Evolutionary conservation across 2,888 invertebrate species (phyloP).

Genomic region (Dasysyrphus albostriatus): DNA sequence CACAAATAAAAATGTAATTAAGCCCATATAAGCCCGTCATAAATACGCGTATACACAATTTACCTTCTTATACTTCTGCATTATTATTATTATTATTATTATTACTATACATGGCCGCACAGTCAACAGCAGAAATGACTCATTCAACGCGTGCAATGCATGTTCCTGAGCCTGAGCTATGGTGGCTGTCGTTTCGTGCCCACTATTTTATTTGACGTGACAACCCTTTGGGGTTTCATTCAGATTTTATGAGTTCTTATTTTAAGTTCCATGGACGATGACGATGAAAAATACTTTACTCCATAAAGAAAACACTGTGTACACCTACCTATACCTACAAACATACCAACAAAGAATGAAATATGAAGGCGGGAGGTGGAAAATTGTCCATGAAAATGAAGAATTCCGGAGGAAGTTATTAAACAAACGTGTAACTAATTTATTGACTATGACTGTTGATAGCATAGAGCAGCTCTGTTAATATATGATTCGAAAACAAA

Average conservation of each 20-base stretch:
- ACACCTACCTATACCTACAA: conserved; percentile 24
- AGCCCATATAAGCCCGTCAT: conserved; percentile 63
- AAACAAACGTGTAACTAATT: conserved; percentile 49
- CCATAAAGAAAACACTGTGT: conserved; percentile 37
- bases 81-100: conserved; percentile 2
- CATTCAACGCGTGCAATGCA: conserved; percentile 58
- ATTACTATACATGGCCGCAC: conserved; percentile 5
- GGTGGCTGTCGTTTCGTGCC: conserved; percentile 30
- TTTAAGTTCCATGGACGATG: conserved; percentile 43
- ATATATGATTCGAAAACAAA: background rate
- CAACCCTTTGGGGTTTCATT: conserved; percentile 57
- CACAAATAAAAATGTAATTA: conserved; percentile 67
- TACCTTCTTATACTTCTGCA: conserved; percentile 23
- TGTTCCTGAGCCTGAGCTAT: conserved; percentile 19
- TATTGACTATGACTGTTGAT: conserved; percentile 51
- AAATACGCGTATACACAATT: conserved; percentile 41
- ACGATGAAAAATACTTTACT: conserved; percentile 11
- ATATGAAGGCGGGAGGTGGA: background rate
- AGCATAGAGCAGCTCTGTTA: background rate
- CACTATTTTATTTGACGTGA: conserved; percentile 49
- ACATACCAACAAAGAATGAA: too few species aligned
- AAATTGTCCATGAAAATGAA: conserved; percentile 36
- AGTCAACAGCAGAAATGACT: conserved; percentile 51
- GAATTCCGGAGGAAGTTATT: conserved; percentile 68
- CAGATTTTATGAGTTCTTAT: conserved; percentile 54